Percentiles rank a stretch among this genome's conserved stretches.
Evolutionary conservation across 2,113 vertebrate species (phyloP).

Genomic region (Oreotrochilus melanogaster): DNA sequence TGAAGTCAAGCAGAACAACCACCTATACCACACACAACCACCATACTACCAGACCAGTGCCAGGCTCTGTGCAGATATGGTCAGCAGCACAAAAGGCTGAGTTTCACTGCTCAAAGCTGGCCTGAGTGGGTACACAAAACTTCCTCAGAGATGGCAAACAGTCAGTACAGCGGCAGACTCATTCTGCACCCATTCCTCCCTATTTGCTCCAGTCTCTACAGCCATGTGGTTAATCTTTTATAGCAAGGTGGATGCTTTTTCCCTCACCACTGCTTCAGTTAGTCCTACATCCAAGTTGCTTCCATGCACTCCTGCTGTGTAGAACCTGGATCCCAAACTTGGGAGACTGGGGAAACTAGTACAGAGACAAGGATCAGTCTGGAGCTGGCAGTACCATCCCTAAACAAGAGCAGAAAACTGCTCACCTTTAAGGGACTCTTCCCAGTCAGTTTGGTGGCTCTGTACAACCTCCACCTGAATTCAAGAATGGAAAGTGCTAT

Average conservation of each 20-base stretch:
- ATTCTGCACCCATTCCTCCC: background rate
- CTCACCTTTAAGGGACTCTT: background rate
- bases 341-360: background rate
- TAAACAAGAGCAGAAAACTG: background rate
- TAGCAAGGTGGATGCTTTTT: background rate
- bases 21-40: no score
- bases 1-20: background rate
- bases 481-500: background rate
- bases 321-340: background rate
- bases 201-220: background rate
- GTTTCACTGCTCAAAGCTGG: background rate
- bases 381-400: background rate
- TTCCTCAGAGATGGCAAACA: background rate
- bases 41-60: background rate
- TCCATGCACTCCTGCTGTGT: background rate
- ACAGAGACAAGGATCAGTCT: background rate
- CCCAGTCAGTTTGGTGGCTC: background rate
- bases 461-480: background rate
- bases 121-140: accelerated
- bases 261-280: background rate
- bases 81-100: background rate
- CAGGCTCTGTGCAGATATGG: background rate
- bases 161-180: background rate
- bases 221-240: background rate
- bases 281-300: background rate